These are phyloP conservation scores for Caenorhabditis inopinata DNA, from an alignment of 1,140 invertebrate species.

Conservation along the genomic window DNA sequence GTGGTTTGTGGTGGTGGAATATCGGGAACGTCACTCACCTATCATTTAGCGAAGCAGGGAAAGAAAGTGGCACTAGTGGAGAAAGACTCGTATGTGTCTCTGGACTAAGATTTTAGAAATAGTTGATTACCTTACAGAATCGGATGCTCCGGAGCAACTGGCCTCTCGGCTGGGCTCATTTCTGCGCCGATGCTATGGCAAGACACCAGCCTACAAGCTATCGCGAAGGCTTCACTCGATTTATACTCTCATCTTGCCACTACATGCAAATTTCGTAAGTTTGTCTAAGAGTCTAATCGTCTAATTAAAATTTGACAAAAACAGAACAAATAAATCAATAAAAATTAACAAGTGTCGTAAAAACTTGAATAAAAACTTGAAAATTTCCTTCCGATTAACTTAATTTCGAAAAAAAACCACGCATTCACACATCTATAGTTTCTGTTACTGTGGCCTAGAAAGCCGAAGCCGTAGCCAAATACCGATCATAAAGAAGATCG, in stretches of 20 bases:
- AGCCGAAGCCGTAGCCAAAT: too few species aligned
- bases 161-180: slow-evolving; percentile 81
- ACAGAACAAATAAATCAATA: too few species aligned
- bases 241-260: slow-evolving; percentile 81
- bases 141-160: slow-evolving; percentile 74
- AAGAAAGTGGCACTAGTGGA: slow-evolving; percentile 83
- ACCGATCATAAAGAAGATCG: too few species aligned
- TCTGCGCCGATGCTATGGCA: slow-evolving; percentile 82
- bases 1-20: slow-evolving; percentile 91
- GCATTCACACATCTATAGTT: too few species aligned
- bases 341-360: too few species aligned
- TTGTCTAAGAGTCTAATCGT: too few species aligned
- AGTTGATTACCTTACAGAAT: slow-evolving; percentile 71
- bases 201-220: slow-evolving; percentile 76
- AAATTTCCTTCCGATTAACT: too few species aligned
- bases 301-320: too few species aligned
- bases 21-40: slow-evolving; percentile 87
- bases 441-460: too few species aligned
- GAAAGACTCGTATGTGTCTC: slow-evolving; percentile 52
- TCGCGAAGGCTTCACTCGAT: slow-evolving; percentile 80
- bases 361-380: too few species aligned
- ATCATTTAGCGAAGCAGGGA: slow-evolving; percentile 83
- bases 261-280: slow-evolving; percentile 70
- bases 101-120: not conserved
- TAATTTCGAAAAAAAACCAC: too few species aligned